Percentiles rank a stretch among this genome's conserved stretches.
phyloP scores from a whole-genome alignment of 2,797 vertebrate species.

The Tokudaia muenninki region DNA sequence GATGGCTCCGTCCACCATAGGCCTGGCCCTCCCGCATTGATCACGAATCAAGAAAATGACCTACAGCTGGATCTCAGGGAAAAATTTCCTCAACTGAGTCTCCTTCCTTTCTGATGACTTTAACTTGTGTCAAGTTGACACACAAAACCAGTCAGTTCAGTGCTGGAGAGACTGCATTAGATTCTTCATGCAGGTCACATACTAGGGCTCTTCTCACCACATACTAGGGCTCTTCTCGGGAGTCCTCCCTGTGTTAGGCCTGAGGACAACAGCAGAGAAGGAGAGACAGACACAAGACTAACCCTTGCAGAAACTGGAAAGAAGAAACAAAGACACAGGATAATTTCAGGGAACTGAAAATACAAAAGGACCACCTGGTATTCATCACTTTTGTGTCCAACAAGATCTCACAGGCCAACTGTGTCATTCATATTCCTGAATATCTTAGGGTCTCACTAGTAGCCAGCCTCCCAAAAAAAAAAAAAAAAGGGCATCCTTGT shows the following conservation, averaged over 20 bases:
- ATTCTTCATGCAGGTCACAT: not conserved
- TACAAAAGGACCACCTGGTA: slow-evolving; percentile 1
- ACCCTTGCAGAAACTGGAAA: not conserved
- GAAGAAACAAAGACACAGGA: not conserved
- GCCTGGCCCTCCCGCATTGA: not conserved
- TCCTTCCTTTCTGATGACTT: not conserved
- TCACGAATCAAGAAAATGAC: not conserved
- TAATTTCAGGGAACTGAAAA: not conserved
- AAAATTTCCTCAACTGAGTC: not conserved
- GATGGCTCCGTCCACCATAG: not conserved
- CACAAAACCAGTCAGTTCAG: not conserved
- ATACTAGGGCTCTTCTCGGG: not conserved
- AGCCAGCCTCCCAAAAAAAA: not conserved
- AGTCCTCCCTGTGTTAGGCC: not conserved
- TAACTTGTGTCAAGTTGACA: not conserved
- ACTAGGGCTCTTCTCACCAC: not conserved
- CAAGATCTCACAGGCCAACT: not conserved
- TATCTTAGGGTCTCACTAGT: not conserved
- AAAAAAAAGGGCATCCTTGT: not conserved
- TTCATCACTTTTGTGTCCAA: not conserved
- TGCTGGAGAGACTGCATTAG: not conserved
- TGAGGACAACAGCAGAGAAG: not conserved
- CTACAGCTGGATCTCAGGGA: not conserved
- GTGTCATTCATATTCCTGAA: not conserved
- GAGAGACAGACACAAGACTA: not conserved